Evolutionary conservation across 1,140 invertebrate genomes (phyloP).

Genomic region (Tribolium castaneum): DNA sequence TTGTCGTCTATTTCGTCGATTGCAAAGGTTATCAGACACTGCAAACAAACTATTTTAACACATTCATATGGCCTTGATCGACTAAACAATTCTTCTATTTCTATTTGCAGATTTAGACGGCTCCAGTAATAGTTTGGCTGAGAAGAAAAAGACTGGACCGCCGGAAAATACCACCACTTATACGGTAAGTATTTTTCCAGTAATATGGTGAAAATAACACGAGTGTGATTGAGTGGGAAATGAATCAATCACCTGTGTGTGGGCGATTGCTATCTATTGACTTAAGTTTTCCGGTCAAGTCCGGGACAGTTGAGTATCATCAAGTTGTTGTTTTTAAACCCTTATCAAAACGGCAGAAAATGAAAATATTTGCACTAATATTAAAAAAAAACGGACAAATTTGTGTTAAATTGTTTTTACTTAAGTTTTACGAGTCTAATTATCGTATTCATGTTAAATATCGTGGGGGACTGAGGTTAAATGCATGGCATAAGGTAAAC

Average conservation of each 20-base stretch:
- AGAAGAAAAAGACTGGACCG: constrained; percentile 70
- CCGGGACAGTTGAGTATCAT: background rate
- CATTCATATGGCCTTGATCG: constrained; percentile 1
- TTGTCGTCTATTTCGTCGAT: constrained; percentile 55
- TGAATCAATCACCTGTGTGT: no score
- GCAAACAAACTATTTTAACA: background rate
- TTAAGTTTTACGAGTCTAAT: background rate
- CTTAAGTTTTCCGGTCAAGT: background rate
- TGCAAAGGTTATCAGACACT: constrained; percentile 39
- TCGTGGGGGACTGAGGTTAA: background rate
- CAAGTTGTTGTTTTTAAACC: background rate
- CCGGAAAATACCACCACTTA: constrained; percentile 76
- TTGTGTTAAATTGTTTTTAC: background rate
- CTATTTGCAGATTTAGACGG: constrained; percentile 70
- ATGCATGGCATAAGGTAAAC: background rate
- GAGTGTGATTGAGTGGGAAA: no score
- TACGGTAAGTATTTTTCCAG: constrained; percentile 65
- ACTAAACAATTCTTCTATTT: constrained; percentile 48
- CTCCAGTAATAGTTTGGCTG: constrained; percentile 62
- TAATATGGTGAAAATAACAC: no score
- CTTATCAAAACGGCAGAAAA: background rate
- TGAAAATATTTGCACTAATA: no score
- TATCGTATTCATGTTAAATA: background rate
- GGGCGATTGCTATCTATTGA: background rate
- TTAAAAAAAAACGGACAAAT: background rate